Base-by-base conservation (phyloP, 1,140 invertebrate species). In the Schlechtendalia chinensis region DNA sequence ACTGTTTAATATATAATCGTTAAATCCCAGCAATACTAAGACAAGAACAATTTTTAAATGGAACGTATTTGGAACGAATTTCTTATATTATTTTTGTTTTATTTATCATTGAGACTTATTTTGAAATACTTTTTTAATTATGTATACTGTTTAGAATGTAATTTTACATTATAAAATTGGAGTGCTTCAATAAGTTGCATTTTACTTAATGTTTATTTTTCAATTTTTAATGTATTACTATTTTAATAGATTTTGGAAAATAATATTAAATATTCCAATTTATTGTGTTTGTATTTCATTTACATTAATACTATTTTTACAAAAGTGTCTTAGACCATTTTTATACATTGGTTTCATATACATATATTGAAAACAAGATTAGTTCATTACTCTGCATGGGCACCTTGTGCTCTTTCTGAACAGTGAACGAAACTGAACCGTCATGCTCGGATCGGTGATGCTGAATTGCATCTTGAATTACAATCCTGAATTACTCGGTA, bases 1-100 rank as follows among this genome's bases (percentile, higher is more conserved):
- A 77, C 74, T 61, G 56, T 39, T 77, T 24, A 77, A 61, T 58
- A 32, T 61, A 47, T 27, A 77, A 77, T 74, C n/a, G n/a, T 56
- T 74, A 22, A 47, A 58, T 75, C 47, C 27, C 54, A 75, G 50
- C 50, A 72, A 72, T 72, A 72, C 14, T 72, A 75, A 58, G 19
- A 58, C 19, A 27, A 8, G 16, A 75, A 39, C 39, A 75, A 54
- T 50, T 75, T 4, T 3, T 39, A n/a, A 58, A 19, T 32, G 11
- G 29, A n/a, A 74, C 4, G 17, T 32, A 58, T n/a, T n/a, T n/a
- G n/a, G 22, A 59, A 22, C 10, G 2, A 24, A 45, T n/a, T n/a
- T n/a, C 14, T 61, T 58, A 27, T 58, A 61, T 47, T 59, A 59
- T 32, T n/a, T n/a, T n/a, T 77, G 27, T 77, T 77, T 77, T 77